Percentiles rank a stretch among this genome's conserved stretches.
phyloP scores from a whole-genome alignment of 2,797 vertebrate species.

The Carduelis carduelis region DNA sequence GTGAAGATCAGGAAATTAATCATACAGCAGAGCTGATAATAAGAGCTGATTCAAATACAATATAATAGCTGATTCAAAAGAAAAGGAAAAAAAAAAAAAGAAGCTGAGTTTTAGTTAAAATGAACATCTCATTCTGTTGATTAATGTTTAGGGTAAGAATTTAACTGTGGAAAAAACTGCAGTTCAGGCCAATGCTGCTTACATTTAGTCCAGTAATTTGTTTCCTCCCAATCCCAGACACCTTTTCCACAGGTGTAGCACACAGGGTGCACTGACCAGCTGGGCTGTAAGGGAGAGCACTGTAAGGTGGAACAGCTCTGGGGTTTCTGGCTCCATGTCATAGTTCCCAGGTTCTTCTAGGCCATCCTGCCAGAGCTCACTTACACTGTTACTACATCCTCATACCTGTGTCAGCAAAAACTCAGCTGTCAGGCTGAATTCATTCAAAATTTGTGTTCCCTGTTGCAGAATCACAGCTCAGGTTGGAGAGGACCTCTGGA shows the following conservation, averaged over 20 bases:
- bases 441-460: not conserved
- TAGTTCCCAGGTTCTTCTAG: not conserved
- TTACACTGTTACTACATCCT: not conserved
- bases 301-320: fast-evolving
- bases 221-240: not conserved
- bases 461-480: not conserved
- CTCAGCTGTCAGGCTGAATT: not conserved
- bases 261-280: not conserved
- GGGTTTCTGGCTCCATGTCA: not conserved
- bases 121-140: not conserved
- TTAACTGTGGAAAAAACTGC: not conserved
- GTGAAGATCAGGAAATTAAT: not conserved
- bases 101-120: not conserved
- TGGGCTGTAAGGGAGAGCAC: fast-evolving
- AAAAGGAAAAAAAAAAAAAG: not conserved
- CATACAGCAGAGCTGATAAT: not conserved
- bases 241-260: not conserved
- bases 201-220: not conserved
- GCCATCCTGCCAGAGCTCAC: not conserved
- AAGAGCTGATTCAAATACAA: not conserved
- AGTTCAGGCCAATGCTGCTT: not conserved
- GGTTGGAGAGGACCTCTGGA: not conserved
- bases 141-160: not conserved
- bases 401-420: not conserved
- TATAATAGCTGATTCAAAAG: not conserved